These are phyloP conservation scores for Nephrocerus scutellatus DNA, from an alignment of 2,888 invertebrate genomes.

Conservation along the genomic window DNA sequence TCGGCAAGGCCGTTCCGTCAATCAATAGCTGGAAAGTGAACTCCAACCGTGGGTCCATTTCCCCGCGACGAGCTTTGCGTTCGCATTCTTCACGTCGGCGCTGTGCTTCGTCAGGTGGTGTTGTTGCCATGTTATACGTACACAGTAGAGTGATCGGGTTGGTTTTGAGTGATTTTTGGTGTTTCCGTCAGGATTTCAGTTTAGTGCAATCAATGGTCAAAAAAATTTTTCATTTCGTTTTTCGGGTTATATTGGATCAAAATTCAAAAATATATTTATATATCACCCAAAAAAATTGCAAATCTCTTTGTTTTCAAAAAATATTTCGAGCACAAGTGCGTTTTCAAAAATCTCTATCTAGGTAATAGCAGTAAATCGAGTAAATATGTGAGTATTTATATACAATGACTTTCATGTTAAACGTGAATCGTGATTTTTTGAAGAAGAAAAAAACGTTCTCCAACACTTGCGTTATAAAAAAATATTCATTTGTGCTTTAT, in stretches of 20 bases:
- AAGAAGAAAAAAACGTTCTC: too few species aligned
- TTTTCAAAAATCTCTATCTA: slow-evolving; percentile 3
- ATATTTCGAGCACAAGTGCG: background rate
- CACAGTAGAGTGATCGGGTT: slow-evolving; percentile 13
- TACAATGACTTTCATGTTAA: too few species aligned
- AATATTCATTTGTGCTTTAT: too few species aligned
- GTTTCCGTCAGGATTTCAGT: slow-evolving; percentile 16
- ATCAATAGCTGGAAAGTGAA: slow-evolving; percentile 83
- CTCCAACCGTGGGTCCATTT: slow-evolving; percentile 87
- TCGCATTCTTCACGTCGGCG: slow-evolving; percentile 85
- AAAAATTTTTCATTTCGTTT: slow-evolving; percentile 18
- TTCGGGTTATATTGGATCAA: slow-evolving; percentile 9
- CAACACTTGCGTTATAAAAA: too few species aligned
- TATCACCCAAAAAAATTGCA: background rate
- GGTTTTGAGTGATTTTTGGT: slow-evolving; percentile 10
- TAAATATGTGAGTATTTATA: too few species aligned
- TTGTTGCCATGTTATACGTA: slow-evolving; percentile 5
- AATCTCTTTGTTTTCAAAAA: background rate
- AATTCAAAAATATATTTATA: slow-evolving; percentile 17
- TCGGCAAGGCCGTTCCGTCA: slow-evolving; percentile 71
- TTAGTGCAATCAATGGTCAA: slow-evolving; percentile 21
- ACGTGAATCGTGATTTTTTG: too few species aligned
- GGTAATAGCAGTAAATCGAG: too few species aligned
- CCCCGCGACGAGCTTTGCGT: slow-evolving; percentile 79
- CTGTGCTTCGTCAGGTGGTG: slow-evolving; percentile 49